Evolutionary conservation across 1,140 invertebrate species (phyloP).

Genomic region (Drosophila arizonae): DNA sequence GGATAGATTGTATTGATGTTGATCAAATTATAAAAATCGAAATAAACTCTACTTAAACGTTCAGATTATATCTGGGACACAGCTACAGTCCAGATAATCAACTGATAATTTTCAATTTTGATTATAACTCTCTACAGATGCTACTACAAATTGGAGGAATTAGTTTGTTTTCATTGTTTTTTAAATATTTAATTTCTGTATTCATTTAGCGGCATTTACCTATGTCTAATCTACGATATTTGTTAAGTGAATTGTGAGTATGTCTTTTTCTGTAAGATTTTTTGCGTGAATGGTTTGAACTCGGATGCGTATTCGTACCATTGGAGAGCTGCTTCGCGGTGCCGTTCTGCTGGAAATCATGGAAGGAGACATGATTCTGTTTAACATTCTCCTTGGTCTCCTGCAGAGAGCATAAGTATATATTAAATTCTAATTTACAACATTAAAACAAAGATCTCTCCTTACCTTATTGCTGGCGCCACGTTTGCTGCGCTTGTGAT

Average conservation of each 20-base stretch:
- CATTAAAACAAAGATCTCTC: neutral
- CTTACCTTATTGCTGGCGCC: slow-evolving; percentile 87
- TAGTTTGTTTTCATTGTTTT: slow-evolving; percentile 20
- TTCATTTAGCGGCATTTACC: slow-evolving; percentile 78
- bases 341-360: slow-evolving; percentile 93
- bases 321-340: slow-evolving; percentile 92
- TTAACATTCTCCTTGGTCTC: slow-evolving; percentile 85
- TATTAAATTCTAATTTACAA: neutral
- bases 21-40: slow-evolving; percentile 10
- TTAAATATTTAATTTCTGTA: slow-evolving; percentile 35
- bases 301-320: slow-evolving; percentile 89
- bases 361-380: slow-evolving; percentile 93
- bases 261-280: slow-evolving; percentile 83
- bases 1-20: neutral
- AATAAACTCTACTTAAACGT: neutral
- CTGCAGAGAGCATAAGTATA: slow-evolving; percentile 35
- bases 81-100: slow-evolving; percentile 2
- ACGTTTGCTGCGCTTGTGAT: slow-evolving; percentile 92
- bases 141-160: slow-evolving; percentile 25
- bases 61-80: slow-evolving; percentile 16
- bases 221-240: slow-evolving; percentile 84
- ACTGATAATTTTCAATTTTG: slow-evolving; percentile 10
- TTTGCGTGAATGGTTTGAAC: slow-evolving; percentile 81
- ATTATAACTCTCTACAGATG: slow-evolving; percentile 37
- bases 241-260: slow-evolving; percentile 83